Base-by-base conservation (phyloP, 2,888 invertebrate genomes). In the Morpho achilles region DNA sequence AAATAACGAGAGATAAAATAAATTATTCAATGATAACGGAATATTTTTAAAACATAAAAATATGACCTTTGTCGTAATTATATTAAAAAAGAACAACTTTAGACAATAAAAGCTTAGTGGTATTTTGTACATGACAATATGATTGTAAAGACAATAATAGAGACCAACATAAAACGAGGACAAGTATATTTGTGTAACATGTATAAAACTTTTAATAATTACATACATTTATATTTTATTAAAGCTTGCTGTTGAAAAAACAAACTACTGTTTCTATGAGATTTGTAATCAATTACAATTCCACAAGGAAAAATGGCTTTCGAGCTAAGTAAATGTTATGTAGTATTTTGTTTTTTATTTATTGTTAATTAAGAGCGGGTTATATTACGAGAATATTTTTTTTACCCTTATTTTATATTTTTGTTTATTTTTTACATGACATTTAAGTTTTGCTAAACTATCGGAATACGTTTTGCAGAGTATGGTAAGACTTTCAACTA, bases 111-210 rank as follows among this genome's bases (percentile, higher is more conserved):
- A 53, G 52, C 23, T 53, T 61, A 65, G 58, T 22, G 42, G 58
- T 75, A 73, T 67, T 67, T 69, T 72, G 65, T 75, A 75, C 70
- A 70, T 75, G 80, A 83, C 79, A 80, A 79, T 83, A 81, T 69
- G 64, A 76, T 71, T 63, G 56, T 63, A 61, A 63, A 63, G 76
- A 83, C 78, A 81, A 83, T 82, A 83, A 73, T 79, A 79, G 75
- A 78, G 84, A 84, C 84, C 80, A 84, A 79, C 67, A 70, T 70
- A 65, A 68, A 61, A 56, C 54, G 59, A 58, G 57, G 56, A 40
- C 51, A 58, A 55, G 53, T 66, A 61, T 61, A 65, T 65, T 63
- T 65, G 60, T 63, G 59, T 63, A 64, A 64, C 49, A 53, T 62
- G 58, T 59, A 63, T 53, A 60, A 53, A 59, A 53, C 46, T 56